These are phyloP conservation scores for Steatocranus sp. DNA, from an alignment of 2,797 vertebrate genomes.

Conservation along the genomic window DNA sequence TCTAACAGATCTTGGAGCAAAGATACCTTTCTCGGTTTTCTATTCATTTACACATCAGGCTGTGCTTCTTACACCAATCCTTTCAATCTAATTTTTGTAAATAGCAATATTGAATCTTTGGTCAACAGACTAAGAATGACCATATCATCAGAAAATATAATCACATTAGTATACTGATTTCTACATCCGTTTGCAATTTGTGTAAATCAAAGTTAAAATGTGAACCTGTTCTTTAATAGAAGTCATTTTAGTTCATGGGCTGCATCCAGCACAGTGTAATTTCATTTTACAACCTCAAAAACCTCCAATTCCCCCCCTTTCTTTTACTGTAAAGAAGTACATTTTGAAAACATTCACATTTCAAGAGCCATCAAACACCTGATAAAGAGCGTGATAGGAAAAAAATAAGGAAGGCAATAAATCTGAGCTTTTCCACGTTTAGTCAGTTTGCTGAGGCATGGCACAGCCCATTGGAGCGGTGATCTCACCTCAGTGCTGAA, in stretches of 20 bases:
- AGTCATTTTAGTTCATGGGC: rapidly evolving
- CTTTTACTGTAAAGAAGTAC: neutral
- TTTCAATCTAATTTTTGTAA: neutral
- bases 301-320: neutral
- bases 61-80: neutral
- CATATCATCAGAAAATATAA: neutral
- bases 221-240: neutral
- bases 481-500: neutral
- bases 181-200: neutral
- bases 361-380: neutral
- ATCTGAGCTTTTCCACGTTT: rapidly evolving
- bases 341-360: neutral
- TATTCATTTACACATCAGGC: neutral
- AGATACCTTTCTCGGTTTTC: neutral
- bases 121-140: neutral
- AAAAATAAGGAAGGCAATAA: neutral
- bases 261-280: neutral
- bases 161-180: neutral
- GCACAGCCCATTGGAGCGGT: neutral
- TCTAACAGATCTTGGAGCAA: neutral
- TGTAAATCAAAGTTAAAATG: neutral
- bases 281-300: neutral
- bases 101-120: neutral
- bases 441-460: neutral
- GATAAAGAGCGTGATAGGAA: rapidly evolving